A percentile compares a stretch with the other conserved stretches of the same genome.
phyloP scores from a whole-genome alignment of 2,888 invertebrate species.

The Tetranychus piercei region DNA sequence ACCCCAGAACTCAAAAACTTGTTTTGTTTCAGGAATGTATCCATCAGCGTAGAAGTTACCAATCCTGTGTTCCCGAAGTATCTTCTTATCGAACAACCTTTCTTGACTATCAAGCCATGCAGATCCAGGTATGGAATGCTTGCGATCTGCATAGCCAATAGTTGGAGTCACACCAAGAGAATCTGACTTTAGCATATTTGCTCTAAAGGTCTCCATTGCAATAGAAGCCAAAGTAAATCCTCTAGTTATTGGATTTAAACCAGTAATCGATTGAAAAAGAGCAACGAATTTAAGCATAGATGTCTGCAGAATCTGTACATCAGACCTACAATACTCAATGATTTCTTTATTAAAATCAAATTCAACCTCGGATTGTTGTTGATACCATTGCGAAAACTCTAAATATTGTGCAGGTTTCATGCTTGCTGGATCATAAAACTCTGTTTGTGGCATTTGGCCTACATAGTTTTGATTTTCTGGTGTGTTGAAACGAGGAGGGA shows the following conservation, averaged over 20 bases:
- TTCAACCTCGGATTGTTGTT: too few relatives aligned
- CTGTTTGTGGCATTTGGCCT: not conserved
- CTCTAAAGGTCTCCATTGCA: conserved; percentile 22
- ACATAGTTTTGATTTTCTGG: not conserved
- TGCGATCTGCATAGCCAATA: conserved; percentile 18
- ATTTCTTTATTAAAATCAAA: conserved; percentile 26
- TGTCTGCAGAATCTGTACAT: conserved; percentile 21
- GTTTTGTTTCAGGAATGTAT: not conserved
- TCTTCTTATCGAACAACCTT: not conserved
- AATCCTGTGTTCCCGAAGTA: not conserved
- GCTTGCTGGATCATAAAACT: not conserved
- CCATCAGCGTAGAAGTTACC: conserved; percentile 12
- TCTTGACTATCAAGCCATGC: conserved; percentile 6
- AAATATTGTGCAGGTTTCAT: not conserved
- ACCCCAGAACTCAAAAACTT: conserved; percentile 12
- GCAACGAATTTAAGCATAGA: not conserved
- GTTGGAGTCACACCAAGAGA: conserved; percentile 23
- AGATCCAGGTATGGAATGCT: not conserved
- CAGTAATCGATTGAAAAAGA: conserved; percentile 4
- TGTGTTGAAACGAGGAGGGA: not conserved
- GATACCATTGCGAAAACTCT: conserved; percentile 14
- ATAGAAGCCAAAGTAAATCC: conserved; percentile 23
- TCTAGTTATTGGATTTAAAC: conserved; percentile 22
- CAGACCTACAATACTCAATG: conserved; percentile 24
- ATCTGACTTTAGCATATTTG: conserved; percentile 15